Conservation (phyloP, 2,113 vertebrate genomes). For the Megaleporinus macrocephalus region DNA sequence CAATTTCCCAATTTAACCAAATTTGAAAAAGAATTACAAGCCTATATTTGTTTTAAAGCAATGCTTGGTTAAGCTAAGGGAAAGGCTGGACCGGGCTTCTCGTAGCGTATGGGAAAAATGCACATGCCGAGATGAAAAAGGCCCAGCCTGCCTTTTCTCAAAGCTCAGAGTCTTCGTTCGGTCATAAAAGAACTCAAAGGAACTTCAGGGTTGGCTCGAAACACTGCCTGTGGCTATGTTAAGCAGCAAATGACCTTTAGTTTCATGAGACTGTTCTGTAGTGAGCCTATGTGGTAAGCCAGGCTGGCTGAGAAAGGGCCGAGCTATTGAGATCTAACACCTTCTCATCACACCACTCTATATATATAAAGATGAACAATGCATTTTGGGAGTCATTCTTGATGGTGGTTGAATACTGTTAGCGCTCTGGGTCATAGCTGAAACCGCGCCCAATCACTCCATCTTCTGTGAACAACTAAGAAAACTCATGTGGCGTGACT, state of each 20-base stretch:
- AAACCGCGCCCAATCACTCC: not conserved
- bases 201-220: not conserved
- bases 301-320: conserved; percentile 26
- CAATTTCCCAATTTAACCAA: no score
- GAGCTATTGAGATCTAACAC: conserved; percentile 47
- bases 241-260: conserved; percentile 16
- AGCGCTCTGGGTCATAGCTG: not conserved
- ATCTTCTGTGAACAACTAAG: not conserved
- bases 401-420: conserved; percentile 17
- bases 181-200: not conserved
- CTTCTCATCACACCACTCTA: conserved; percentile 44
- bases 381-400: conserved; percentile 15
- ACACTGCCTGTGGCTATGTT: not conserved
- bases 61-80: not conserved
- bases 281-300: conserved; percentile 51
- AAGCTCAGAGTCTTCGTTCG: not conserved
- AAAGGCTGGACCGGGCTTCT: not conserved
- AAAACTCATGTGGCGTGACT: not conserved
- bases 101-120: not conserved
- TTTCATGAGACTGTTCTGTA: conserved; percentile 4
- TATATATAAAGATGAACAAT: conserved; percentile 27
- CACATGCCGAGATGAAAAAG: not conserved
- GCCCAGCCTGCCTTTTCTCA: not conserved
- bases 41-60: no score
- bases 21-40: no score